Percentiles rank a stretch among this genome's conserved stretches.
Conservation (phyloP, 1,140 invertebrate species). For the Eriocheir sinensis region DNA sequence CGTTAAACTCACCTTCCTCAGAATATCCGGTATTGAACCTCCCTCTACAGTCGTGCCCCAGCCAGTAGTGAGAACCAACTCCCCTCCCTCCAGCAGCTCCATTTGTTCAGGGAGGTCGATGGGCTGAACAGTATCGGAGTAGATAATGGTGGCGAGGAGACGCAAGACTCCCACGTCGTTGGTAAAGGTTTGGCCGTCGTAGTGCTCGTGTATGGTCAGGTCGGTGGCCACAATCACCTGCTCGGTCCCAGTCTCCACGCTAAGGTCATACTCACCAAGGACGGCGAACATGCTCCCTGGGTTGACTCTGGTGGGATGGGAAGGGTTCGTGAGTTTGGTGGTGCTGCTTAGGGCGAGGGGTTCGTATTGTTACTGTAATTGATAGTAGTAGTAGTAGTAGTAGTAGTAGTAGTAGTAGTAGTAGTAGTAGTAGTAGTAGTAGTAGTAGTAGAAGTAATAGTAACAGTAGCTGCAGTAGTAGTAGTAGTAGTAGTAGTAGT, state of each 20-base stretch:
- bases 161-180: constrained; percentile 53
- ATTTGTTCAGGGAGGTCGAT: constrained; percentile 39
- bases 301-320: background rate
- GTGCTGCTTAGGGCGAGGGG: too few relatives aligned
- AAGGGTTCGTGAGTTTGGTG: background rate
- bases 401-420: constrained; percentile 25
- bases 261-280: constrained; percentile 29
- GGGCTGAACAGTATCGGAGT: constrained; percentile 21
- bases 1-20: constrained; percentile 46
- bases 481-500: background rate
- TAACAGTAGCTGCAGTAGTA: background rate
- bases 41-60: constrained; percentile 49
- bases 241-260: constrained; percentile 29
- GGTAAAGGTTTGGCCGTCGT: constrained; percentile 3
- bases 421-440: constrained; percentile 24
- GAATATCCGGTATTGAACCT: background rate
- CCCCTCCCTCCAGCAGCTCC: background rate
- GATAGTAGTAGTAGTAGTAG: background rate
- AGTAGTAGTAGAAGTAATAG: constrained; percentile 25
- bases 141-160: background rate
- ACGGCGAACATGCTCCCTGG: background rate
- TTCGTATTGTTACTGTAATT: background rate
- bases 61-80: background rate
- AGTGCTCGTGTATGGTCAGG: constrained; percentile 38
- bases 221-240: background rate